These are phyloP conservation scores for Sebastes itinus DNA, from an alignment of 2,797 vertebrate species.

Conservation along the genomic window DNA sequence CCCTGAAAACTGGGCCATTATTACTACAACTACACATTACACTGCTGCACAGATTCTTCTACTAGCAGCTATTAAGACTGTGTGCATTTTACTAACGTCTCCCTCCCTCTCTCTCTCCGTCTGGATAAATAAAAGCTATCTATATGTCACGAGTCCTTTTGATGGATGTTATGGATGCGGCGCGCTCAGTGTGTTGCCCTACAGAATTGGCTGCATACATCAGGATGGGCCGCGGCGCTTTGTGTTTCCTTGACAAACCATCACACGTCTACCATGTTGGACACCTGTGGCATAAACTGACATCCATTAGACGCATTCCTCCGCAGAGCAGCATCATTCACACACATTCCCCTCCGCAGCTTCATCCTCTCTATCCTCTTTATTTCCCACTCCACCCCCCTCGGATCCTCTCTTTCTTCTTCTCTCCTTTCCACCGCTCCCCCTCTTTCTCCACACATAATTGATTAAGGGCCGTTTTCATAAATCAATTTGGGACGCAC, in stretches of 20 bases:
- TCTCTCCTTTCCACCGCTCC: conserved; percentile 66
- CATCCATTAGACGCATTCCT: conserved; percentile 67
- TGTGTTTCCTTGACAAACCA: conserved; percentile 44
- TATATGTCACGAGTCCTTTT: background rate
- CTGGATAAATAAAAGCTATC: background rate
- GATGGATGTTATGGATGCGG: conserved; percentile 24
- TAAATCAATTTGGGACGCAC: conserved; percentile 99
- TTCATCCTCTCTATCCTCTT: conserved; percentile 54
- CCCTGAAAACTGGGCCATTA: conserved; percentile 42
- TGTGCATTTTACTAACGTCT: background rate
- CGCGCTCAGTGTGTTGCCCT: conserved; percentile 30
- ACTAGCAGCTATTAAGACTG: background rate
- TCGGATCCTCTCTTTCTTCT: conserved; percentile 63
- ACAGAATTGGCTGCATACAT: conserved; percentile 37
- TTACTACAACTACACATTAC: conserved; percentile 47
- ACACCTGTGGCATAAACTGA: conserved; percentile 72
- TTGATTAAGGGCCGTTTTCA: conserved; percentile 97
- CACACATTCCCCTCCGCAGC: conserved; percentile 37
- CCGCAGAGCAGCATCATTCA: conserved; percentile 62
- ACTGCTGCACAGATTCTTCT: conserved; percentile 39
- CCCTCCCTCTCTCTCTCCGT: background rate
- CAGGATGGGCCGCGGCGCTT: conserved; percentile 30
- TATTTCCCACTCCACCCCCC: conserved; percentile 49
- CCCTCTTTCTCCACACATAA: conserved; percentile 94
- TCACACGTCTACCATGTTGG: conserved; percentile 48